Percentiles rank a stretch among this genome's conserved stretches.
phyloP scores from a whole-genome alignment of 1,140 invertebrate genomes.

The Rhagoletis pomonella region DNA sequence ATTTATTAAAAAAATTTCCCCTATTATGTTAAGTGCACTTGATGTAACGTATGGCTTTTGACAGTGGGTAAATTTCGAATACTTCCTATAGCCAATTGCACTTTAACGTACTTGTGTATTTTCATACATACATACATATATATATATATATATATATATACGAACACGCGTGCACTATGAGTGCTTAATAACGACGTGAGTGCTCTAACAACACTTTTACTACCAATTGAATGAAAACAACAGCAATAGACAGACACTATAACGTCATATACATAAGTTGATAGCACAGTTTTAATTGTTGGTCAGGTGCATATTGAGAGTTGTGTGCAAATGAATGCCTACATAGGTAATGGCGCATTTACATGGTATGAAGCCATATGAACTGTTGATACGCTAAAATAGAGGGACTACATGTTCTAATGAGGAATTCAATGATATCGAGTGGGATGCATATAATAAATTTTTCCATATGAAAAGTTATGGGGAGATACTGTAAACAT shows the following conservation, averaged over 20 bases:
- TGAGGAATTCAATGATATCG: no score
- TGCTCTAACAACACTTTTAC: constrained; percentile 8
- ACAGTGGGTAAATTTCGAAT: constrained; percentile 5
- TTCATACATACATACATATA: not conserved
- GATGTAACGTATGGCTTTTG: constrained; percentile 4
- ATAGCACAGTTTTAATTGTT: constrained; percentile 26
- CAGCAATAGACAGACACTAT: not conserved
- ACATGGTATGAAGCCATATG: no score
- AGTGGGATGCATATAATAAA: no score
- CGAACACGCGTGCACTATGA: no score
- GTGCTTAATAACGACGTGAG: not conserved
- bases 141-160: no score
- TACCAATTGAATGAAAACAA: not conserved
- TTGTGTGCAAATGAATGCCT: not conserved
- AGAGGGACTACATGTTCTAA: no score
- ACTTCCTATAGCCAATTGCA: constrained; percentile 33
- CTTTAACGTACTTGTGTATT: not conserved
- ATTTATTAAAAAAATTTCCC: not conserved
- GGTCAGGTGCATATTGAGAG: not conserved
- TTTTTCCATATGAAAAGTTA: no score
- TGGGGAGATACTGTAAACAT: no score
- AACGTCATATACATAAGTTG: not conserved
- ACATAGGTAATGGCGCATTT: no score
- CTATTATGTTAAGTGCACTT: not conserved
- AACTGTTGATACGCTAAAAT: no score